Base-by-base conservation (phyloP, 1,140 invertebrate genomes). In the Chlorops oryzae region DNA sequence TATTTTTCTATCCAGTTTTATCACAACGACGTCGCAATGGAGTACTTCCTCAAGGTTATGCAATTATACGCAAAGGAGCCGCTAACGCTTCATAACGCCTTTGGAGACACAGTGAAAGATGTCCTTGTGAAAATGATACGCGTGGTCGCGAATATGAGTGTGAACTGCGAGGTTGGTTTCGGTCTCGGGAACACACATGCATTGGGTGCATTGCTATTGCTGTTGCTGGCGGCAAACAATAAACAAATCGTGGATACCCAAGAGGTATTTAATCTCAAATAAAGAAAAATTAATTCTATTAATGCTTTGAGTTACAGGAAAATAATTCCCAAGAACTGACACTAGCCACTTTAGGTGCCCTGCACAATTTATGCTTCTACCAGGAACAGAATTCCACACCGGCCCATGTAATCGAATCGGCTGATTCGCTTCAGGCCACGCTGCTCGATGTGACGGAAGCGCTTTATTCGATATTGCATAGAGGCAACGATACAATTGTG, bases 141-240 rank as follows among this genome's bases (percentile, higher is more conserved):
- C 20, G 81, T 88, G 4, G 73, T 87, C 39, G 86, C 85, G 24
- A 88, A 88, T 63, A 80, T 86, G 70, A 81, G 82, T 28, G 81
- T 88, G 32, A 83, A 83, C 71, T 75, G 82, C 15, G 77, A 79
- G 13, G 82, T 87, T 38, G 86, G 86, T 9, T 76, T 75, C 42
- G 72, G 72, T 23, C 64, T 86, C 37, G 66, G 69, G 1, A 62
- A 62, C 44, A 54, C 57, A 1, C 52, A 56, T n/a, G 50, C 54
- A 13, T 70, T 80, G 17, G 70, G 74, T 21, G 47, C 49, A 1
- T 58, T 67, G 0, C 55, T 72, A 10, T 46, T 72, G 2, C 39
- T 57, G 24, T 45, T 72, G 13, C 22, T 72, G 15, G 38, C 46
- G 20, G 51, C 55, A 37, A 44, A 41, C n/a, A n/a, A n/a, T 5